Base-by-base conservation (phyloP, 2,888 invertebrate genomes). In the Acronicta psi region DNA sequence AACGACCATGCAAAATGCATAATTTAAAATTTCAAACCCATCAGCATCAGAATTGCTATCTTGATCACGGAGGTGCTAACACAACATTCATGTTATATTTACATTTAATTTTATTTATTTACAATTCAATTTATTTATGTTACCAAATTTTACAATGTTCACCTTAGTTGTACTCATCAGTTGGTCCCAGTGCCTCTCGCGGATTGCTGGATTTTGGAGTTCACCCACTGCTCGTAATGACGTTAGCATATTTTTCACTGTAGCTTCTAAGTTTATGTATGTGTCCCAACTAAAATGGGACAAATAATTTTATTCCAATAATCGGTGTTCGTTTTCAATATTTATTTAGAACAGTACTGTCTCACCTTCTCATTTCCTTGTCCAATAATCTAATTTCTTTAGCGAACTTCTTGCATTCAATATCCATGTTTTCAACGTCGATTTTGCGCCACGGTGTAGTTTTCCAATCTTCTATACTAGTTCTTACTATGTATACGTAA, bases 361-460 rank as follows among this genome's bases (percentile, higher is more conserved):
- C 8, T 17, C 29, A 92, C 73, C 96, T 95, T 78, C 99, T 95
- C 98, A 99, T 99, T 93, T 99, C 99, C 85, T 99, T 99, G 84
- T 99, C 99, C 78, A 99, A 88, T 51, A 97, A 95, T 82, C 98
- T 95, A 57, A 98, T 97, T 88, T 98, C 98, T 91, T 99, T 99
- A 2, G 99, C 98, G 89, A 99, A 99, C 86, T 99, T 98, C 87
- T 99, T 99, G 89, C 99, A 99, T 89, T 99, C 99, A 75, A 99
- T 98, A 83, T 99, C 99, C 99, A 99, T 99, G 82, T 99, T 98
- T 91, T 99, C 99, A 38, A 99, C 99, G 84, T 99, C 99, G 63
- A 99, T 98, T 87, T 98, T 98, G 56, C 98, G 95, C 99, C 99
- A 99, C 0, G 98, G 98, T 0, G 99, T 99, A 0, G 97, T 98